These are phyloP conservation scores for Deilephila porcellus DNA, from an alignment of 2,888 invertebrate species.

Conservation along the genomic window DNA sequence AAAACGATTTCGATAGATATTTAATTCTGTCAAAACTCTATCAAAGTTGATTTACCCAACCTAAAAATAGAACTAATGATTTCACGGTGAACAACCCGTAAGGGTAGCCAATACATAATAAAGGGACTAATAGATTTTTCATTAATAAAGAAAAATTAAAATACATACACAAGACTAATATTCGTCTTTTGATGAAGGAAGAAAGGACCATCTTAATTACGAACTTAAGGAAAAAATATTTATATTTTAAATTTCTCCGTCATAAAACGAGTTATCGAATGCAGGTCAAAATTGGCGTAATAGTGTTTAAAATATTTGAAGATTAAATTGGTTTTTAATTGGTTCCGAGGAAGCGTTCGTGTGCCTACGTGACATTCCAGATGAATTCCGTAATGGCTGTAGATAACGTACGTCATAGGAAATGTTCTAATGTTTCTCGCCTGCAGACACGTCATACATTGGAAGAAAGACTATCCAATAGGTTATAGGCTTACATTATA, in stretches of 20 bases:
- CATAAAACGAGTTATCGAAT: not conserved
- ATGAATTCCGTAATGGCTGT: conserved; percentile 6
- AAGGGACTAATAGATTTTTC: too few species aligned
- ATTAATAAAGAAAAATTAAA: too few species aligned
- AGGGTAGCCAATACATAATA: too few species aligned
- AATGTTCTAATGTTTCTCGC: not conserved
- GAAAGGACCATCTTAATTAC: not conserved
- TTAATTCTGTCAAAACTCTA: too few species aligned
- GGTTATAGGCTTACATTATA: too few species aligned
- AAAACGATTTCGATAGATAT: too few species aligned
- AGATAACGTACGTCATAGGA: conserved; percentile 4
- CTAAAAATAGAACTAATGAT: too few species aligned
- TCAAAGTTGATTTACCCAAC: too few species aligned
- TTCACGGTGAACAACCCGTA: too few species aligned
- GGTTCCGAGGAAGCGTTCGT: conserved; percentile 40
- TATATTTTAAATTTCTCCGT: conserved; percentile 14
- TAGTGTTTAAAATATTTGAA: conserved; percentile 34
- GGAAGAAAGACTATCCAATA: too few species aligned
- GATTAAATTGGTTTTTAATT: conserved; percentile 48
- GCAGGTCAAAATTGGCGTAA: conserved; percentile 28
- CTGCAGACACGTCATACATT: too few species aligned
- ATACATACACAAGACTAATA: not conserved
- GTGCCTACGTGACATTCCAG: conserved; percentile 56
- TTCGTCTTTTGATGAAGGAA: not conserved
- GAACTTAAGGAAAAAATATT: not conserved